A percentile compares a stretch with the other conserved stretches of the same genome.
Conservation (phyloP, 2,113 vertebrate genomes). For the Macrotis lagotis region DNA sequence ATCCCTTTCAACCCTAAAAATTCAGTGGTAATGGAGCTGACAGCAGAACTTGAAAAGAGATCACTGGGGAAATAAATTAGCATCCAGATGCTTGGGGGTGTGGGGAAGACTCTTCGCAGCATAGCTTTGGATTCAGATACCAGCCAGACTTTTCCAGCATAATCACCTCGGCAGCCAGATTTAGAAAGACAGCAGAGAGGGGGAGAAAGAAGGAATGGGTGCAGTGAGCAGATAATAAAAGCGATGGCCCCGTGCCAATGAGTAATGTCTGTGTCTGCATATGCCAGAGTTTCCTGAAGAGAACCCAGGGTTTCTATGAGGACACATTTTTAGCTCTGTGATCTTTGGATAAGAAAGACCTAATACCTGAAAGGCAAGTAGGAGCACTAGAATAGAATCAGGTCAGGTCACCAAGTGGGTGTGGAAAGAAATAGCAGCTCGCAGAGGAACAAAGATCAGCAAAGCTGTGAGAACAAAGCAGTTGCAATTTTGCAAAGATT, state of each 20-base stretch:
- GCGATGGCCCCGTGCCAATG: neutral
- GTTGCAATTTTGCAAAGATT: neutral
- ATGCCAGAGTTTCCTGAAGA: neutral
- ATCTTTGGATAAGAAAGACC: conserved; percentile 54
- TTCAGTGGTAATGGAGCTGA: neutral
- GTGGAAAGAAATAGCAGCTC: conserved; percentile 3
- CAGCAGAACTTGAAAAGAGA: neutral
- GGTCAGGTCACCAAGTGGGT: conserved; percentile 15
- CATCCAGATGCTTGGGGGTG: neutral
- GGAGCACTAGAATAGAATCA: conserved; percentile 35
- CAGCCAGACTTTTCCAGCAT: neutral
- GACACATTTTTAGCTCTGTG: neutral
- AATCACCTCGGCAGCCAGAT: neutral
- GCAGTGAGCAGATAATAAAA: conserved; percentile 6
- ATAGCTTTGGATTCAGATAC: neutral
- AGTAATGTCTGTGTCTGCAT: neutral
- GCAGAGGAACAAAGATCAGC: conserved; percentile 7
- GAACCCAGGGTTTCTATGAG: neutral
- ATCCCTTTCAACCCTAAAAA: neutral
- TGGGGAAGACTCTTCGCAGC: neutral
- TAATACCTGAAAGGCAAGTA: conserved; percentile 58
- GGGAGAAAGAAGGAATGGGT: neutral
- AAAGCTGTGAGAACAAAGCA: conserved; percentile 17
- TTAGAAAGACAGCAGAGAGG: neutral
- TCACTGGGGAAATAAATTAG: neutral